These are phyloP conservation scores for Uromys caudimaculatus DNA, from an alignment of 2,797 vertebrate genomes.

Conservation along the genomic window DNA sequence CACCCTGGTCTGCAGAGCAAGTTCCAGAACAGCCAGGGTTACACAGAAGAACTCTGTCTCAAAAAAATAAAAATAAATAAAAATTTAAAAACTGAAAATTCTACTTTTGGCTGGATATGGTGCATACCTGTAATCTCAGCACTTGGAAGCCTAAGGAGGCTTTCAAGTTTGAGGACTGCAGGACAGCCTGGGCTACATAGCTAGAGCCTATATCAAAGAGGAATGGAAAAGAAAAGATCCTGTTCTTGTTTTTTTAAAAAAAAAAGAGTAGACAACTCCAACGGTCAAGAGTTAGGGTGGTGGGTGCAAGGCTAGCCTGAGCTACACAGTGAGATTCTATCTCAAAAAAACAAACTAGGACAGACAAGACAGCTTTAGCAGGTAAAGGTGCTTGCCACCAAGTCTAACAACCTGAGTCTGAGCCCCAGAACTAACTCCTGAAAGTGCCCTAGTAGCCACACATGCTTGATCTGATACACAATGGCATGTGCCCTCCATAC, in stretches of 20 bases:
- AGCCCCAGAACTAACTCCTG: not conserved
- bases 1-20: not conserved
- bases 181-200: no score
- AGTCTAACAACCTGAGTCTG: not conserved
- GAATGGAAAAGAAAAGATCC: not conserved
- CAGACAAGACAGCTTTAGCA: not conserved
- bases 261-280: not conserved
- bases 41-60: not conserved
- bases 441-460: not conserved
- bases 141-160: no score
- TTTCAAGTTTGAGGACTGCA: no score
- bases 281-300: not conserved
- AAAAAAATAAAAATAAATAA: not conserved
- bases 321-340: not conserved
- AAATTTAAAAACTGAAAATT: no score
- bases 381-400: no score
- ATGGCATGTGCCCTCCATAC: not conserved
- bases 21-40: not conserved
- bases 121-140: no score
- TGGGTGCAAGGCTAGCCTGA: not conserved
- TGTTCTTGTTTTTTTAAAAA: not conserved
- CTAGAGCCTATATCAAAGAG: not conserved
- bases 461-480: not conserved
- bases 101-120: no score
- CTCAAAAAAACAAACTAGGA: not conserved